A percentile compares a stretch with the other conserved stretches of the same genome.
Conservation (phyloP, 2,113 vertebrate species). For the Halichoeres trimaculatus region DNA sequence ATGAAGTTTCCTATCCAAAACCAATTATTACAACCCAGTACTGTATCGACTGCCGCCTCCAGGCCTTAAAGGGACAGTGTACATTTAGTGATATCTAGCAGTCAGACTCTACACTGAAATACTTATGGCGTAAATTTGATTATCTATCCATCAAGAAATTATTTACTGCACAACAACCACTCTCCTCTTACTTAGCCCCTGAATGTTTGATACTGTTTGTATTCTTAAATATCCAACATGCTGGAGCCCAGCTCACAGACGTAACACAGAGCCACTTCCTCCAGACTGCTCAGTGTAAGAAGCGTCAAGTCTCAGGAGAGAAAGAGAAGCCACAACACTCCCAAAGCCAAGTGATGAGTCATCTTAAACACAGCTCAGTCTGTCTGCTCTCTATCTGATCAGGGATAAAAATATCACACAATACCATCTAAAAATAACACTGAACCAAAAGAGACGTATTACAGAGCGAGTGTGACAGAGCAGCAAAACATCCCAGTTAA, state of each 20-base stretch:
- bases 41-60: too few relatives aligned
- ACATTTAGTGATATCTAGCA: too few relatives aligned
- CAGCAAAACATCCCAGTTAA: background rate
- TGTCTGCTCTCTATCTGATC: slow-evolving; percentile 37
- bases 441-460: background rate
- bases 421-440: slow-evolving; percentile 42
- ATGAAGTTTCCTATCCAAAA: too few relatives aligned
- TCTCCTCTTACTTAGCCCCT: too few relatives aligned
- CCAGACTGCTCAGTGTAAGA: slow-evolving; percentile 29
- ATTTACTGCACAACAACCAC: too few relatives aligned
- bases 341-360: slow-evolving; percentile 54
- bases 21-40: too few relatives aligned
- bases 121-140: too few relatives aligned
- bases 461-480: background rate
- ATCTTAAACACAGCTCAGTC: slow-evolving; percentile 48
- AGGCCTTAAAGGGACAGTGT: too few relatives aligned
- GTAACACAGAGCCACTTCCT: slow-evolving; percentile 34
- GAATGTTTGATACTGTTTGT: background rate
- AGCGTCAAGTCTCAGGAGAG: slow-evolving; percentile 45
- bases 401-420: slow-evolving; percentile 47
- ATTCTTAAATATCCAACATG: background rate
- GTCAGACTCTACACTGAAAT: too few relatives aligned
- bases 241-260: slow-evolving; percentile 12
- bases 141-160: too few relatives aligned
- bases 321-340: slow-evolving; percentile 37